Evolutionary conservation across 2,888 invertebrate genomes (phyloP), one percentile per base, ranked within the genome.

Genomic region (Alcis repandata): DNA sequence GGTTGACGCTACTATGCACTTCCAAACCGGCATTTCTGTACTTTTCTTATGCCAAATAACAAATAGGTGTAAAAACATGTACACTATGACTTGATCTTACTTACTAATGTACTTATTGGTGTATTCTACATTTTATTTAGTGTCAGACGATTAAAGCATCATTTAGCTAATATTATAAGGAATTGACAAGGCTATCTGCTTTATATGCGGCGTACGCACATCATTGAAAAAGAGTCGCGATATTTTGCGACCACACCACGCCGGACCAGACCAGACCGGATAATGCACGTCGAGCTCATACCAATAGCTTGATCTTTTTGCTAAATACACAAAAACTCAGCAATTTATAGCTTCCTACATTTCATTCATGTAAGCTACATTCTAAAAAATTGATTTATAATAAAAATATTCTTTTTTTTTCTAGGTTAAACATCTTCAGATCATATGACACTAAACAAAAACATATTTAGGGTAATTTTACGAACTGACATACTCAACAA

Each of bases 1-100:
- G 83, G 74, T 79, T 76, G 77, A 70, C 76, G 79, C 78, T 72
- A 82, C 69, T 82, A 86, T 89, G 91, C 91, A 92, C 91, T 92
- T 92, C 91, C 91, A 82, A 90, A 86, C 85, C 73, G 75, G 73
- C 80, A 84, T 80, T 78, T 74, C 74, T 74, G 76, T 75, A 82
- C 75, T 82, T 79, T 74, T 32, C 27, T 19, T 19, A 36, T 59
- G 46, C 52, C 36, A 38, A 27, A 52, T 54, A 43, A 54, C 43
- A 59, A 40, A 57, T 43, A 67, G 63, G 68, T 59, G 69, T 46
- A 48, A 65, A 59, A 58, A 62, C 38, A 65, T 59, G 59, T 56
- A 65, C 57, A 63, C 36, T 56, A 60, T 62, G 61, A 60, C 63
- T 68, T 57, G 46, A 48, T 46, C 67, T 62, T 72, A 69, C 22